These are phyloP conservation scores for Hydrolagus colliei DNA, from an alignment of 2,797 vertebrate genomes.

Conservation along the genomic window DNA sequence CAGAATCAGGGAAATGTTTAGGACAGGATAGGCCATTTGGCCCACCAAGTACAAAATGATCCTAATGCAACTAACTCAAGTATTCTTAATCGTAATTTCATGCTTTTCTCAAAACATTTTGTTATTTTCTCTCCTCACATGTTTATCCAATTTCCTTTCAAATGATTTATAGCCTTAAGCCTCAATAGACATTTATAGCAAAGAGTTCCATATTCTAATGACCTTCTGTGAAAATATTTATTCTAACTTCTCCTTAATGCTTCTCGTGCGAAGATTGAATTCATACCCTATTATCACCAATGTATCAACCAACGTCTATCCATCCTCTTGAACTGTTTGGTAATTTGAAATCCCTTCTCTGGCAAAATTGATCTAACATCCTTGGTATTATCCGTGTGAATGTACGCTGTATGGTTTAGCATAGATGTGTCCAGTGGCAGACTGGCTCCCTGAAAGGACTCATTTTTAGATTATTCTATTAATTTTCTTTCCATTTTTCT, in stretches of 20 bases:
- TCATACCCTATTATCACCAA: not conserved
- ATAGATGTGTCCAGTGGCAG: too few relatives aligned
- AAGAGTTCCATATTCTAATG: not conserved
- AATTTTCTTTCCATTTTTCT: not conserved
- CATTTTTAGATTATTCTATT: not conserved
- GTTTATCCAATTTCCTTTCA: not conserved
- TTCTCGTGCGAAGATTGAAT: not conserved
- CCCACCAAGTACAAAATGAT: not conserved
- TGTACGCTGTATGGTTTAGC: too few relatives aligned
- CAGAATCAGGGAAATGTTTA: not conserved
- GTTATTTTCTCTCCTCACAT: not conserved
- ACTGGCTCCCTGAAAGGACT: too few relatives aligned
- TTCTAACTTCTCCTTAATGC: not conserved
- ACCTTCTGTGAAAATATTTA: not conserved
- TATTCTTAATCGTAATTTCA: not conserved
- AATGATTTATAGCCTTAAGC: not conserved
- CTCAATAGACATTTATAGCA: not conserved
- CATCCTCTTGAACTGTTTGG: not conserved
- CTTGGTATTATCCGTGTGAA: too few relatives aligned
- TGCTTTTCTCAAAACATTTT: not conserved
- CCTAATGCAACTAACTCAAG: not conserved
- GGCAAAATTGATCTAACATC: too few relatives aligned
- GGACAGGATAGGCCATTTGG: not conserved
- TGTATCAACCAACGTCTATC: not conserved
- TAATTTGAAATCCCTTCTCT: not conserved